Conservation (phyloP, 2,797 vertebrate species). For the Oreortyx pictus region DNA sequence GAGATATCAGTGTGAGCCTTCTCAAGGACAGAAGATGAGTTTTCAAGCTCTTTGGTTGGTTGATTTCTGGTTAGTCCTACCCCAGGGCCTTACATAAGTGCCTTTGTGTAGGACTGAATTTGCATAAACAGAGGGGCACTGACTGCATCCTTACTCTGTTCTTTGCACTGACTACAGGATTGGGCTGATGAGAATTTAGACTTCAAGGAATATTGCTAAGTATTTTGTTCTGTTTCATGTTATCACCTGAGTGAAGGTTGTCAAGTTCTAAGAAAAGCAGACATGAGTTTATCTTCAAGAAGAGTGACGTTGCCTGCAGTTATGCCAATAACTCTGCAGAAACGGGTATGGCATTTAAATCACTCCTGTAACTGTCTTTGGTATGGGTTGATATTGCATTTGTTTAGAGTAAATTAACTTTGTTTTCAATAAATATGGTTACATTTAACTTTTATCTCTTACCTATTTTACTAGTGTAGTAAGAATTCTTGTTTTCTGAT, state of each 20-base stretch:
- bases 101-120: slow-evolving; percentile 73
- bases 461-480: background rate
- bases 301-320: slow-evolving; percentile 92
- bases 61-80: slow-evolving; percentile 78
- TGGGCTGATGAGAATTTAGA: slow-evolving; percentile 51
- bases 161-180: slow-evolving; percentile 42
- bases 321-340: slow-evolving; percentile 90
- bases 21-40: slow-evolving; percentile 91
- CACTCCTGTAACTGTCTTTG: background rate
- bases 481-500: background rate
- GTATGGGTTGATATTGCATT: background rate
- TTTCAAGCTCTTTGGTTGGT: slow-evolving; percentile 80
- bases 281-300: slow-evolving; percentile 91
- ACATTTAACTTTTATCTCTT: background rate
- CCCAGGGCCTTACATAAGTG: slow-evolving; percentile 81
- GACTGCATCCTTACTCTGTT: slow-evolving; percentile 61
- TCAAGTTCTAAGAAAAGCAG: slow-evolving; percentile 71
- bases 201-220: slow-evolving; percentile 49
- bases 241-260: slow-evolving; percentile 55
- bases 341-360: slow-evolving; percentile 76
- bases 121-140: slow-evolving; percentile 71
- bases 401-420: background rate
- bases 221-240: slow-evolving; percentile 67
- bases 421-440: background rate
- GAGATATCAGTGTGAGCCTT: slow-evolving; percentile 78